Conservation (phyloP, 2,797 vertebrate genomes). For the Acrossocheilus wenchowensis region DNA sequence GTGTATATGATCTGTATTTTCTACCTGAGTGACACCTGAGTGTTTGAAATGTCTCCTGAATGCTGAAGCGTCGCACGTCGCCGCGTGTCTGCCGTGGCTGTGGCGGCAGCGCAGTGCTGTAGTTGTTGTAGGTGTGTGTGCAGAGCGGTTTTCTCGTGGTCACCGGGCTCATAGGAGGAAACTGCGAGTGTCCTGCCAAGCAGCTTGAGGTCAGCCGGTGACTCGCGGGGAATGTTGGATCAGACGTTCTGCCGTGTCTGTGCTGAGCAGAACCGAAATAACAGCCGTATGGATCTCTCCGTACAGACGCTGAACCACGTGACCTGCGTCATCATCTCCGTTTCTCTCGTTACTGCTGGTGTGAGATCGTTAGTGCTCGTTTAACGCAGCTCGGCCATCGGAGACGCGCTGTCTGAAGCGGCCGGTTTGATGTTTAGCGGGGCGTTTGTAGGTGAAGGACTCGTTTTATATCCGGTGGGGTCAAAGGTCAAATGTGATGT, state of each 20-base stretch:
- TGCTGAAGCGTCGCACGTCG: background rate
- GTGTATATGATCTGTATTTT: background rate
- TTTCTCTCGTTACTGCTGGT: background rate
- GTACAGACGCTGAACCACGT: background rate
- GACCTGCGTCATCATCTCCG: background rate
- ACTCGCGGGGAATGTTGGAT: slow-evolving; percentile 3
- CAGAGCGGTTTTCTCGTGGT: background rate
- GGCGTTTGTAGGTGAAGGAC: background rate
- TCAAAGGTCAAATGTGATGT: background rate
- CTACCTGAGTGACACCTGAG: background rate
- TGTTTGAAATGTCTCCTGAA: background rate
- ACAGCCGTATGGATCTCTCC: background rate
- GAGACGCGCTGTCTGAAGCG: background rate
- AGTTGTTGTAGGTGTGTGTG: background rate
- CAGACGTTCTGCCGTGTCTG: background rate
- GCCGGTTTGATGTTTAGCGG: background rate
- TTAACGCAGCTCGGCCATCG: background rate
- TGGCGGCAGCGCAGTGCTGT: background rate
- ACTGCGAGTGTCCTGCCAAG: background rate
- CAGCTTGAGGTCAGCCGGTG: background rate
- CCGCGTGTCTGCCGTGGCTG: background rate
- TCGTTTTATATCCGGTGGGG: background rate
- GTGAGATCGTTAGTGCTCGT: background rate
- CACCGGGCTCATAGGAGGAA: background rate
- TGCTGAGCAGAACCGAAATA: background rate